A percentile compares a stretch with the other conserved stretches of the same genome.
Conservation (phyloP, 2,113 vertebrate species). For the Sapayoa aenigma region DNA sequence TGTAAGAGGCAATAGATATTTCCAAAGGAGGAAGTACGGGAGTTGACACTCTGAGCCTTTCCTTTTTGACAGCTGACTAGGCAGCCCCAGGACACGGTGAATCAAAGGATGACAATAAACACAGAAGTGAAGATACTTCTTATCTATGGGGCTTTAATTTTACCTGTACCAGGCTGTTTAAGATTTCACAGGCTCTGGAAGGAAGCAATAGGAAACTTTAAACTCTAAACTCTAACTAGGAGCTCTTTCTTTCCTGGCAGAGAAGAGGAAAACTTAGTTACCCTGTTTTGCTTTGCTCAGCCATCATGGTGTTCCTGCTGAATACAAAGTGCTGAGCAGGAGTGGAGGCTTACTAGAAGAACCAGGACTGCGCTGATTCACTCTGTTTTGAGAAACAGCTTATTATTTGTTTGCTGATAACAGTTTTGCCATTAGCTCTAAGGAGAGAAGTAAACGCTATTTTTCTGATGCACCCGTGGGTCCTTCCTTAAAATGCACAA, state of each 20-base stretch:
- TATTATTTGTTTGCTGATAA: neutral
- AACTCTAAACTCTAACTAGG: neutral
- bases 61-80: neutral
- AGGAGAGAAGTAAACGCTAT: neutral
- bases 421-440: neutral
- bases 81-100: neutral
- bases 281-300: neutral
- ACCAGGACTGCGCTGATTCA: neutral
- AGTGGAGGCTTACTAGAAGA: neutral
- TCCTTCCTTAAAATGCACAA: neutral
- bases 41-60: neutral
- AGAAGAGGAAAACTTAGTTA: conserved; percentile 3
- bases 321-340: neutral
- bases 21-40: neutral
- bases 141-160: neutral
- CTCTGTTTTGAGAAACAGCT: neutral
- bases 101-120: neutral
- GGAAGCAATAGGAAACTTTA: neutral
- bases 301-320: neutral
- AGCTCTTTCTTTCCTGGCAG: neutral
- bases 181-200: neutral
- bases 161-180: neutral
- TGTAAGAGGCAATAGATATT: neutral
- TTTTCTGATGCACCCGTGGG: neutral
- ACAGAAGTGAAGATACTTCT: neutral